Percentiles rank a stretch among this genome's conserved stretches.
Evolutionary conservation across 2,888 invertebrate species (phyloP).

Genomic region (Standfussiana lucernea): DNA sequence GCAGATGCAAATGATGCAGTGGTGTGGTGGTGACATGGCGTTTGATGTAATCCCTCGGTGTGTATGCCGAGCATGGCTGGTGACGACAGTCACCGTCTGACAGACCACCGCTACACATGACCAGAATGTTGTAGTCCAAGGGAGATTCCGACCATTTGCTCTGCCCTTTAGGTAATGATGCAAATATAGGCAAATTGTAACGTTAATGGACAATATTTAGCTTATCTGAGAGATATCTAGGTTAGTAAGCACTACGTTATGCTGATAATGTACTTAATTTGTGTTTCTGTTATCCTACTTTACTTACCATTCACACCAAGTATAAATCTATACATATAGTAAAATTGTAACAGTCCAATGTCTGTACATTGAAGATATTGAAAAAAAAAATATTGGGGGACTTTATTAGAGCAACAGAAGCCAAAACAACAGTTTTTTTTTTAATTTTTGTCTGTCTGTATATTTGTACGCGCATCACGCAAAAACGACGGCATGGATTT

Average conservation of each 20-base stretch:
- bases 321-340: too few relatives aligned
- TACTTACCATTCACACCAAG: not conserved
- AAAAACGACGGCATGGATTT: too few relatives aligned
- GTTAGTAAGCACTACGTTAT: not conserved
- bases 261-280: not conserved
- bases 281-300: not conserved
- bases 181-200: not conserved
- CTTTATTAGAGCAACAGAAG: too few relatives aligned
- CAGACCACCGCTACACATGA: constrained; percentile 27
- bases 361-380: too few relatives aligned
- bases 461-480: too few relatives aligned
- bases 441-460: too few relatives aligned
- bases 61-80: constrained; percentile 47
- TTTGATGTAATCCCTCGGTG: constrained; percentile 39
- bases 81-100: constrained; percentile 49
- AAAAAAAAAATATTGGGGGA: too few relatives aligned
- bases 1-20: constrained; percentile 35
- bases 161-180: not conserved
- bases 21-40: constrained; percentile 58
- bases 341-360: too few relatives aligned
- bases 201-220: not conserved
- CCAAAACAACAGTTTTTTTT: too few relatives aligned
- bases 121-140: constrained; percentile 29
- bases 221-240: constrained; percentile 18
- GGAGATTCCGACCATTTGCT: not conserved